Evolutionary conservation across 1,140 invertebrate species (phyloP).

Genomic region (Drosophila rhopaloa): DNA sequence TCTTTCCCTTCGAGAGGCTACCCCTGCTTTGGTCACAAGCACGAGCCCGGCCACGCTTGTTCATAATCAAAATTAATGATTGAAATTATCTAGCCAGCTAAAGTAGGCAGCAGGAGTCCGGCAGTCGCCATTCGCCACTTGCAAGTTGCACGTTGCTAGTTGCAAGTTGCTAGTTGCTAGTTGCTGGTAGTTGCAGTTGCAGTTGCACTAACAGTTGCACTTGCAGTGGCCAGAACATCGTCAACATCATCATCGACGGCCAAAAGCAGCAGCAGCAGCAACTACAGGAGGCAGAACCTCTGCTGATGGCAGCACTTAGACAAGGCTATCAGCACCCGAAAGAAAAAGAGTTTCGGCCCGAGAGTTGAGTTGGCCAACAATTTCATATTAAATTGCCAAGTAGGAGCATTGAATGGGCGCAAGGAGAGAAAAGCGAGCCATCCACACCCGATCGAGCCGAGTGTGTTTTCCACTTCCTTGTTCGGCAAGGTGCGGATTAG

Average conservation of each 20-base stretch:
- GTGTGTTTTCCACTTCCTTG: slow-evolving; percentile 76
- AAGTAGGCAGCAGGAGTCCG: slow-evolving; percentile 64
- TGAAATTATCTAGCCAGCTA: slow-evolving; percentile 80
- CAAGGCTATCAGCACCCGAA: slow-evolving; percentile 79
- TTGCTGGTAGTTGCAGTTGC: slow-evolving; percentile 8
- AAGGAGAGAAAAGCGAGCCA: slow-evolving; percentile 41
- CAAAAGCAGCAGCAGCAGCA: slow-evolving; percentile 16
- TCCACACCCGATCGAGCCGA: slow-evolving; percentile 38
- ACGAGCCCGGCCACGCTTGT: slow-evolving; percentile 65
- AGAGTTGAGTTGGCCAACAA: slow-evolving; percentile 75
- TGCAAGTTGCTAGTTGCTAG: slow-evolving; percentile 18
- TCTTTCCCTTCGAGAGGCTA: neutral
- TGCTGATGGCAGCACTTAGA: slow-evolving; percentile 81
- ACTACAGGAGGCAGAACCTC: slow-evolving; percentile 31
- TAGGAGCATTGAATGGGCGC: slow-evolving; percentile 70
- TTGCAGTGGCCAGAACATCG: slow-evolving; percentile 55
- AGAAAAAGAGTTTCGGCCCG: slow-evolving; percentile 32
- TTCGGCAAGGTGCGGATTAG: slow-evolving; percentile 78
- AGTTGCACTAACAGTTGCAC: slow-evolving; percentile 39
- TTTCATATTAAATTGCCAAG: slow-evolving; percentile 83
- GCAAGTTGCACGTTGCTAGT: slow-evolving; percentile 22
- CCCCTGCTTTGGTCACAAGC: slow-evolving; percentile 19
- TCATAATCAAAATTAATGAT: slow-evolving; percentile 84
- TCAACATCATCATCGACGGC: slow-evolving; percentile 71
- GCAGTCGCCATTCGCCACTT: slow-evolving; percentile 15